phyloP scores from a whole-genome alignment of 1,140 invertebrate species.

The Drosophila aff. region DNA sequence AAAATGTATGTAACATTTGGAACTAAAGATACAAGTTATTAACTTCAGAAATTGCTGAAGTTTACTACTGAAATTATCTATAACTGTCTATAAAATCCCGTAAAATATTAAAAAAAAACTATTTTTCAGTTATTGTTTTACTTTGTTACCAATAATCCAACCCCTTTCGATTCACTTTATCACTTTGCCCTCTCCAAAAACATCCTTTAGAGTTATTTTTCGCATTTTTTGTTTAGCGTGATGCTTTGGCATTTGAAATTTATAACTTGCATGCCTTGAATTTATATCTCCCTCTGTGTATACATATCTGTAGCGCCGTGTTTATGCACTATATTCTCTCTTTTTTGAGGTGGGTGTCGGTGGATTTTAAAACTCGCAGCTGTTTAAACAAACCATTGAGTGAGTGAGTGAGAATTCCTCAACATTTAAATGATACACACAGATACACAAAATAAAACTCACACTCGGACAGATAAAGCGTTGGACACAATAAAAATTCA shows the following conservation, averaged over 20 bases:
- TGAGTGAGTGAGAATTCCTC: slow-evolving; percentile 38
- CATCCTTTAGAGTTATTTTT: slow-evolving; percentile 16
- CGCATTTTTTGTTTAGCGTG: slow-evolving; percentile 53
- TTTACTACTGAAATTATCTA: too few relatives aligned
- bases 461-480: slow-evolving; percentile 13
- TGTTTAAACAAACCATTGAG: slow-evolving; percentile 66
- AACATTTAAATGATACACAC: slow-evolving; percentile 37
- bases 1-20: fast-evolving
- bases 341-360: slow-evolving; percentile 29
- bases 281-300: slow-evolving; percentile 33
- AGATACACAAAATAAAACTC: slow-evolving; percentile 4
- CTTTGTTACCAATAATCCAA: neutral
- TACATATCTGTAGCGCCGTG: slow-evolving; percentile 52
- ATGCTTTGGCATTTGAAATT: slow-evolving; percentile 74
- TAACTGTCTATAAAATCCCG: too few relatives aligned
- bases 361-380: slow-evolving; percentile 49
- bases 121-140: neutral
- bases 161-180: neutral
- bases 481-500: slow-evolving; percentile 66
- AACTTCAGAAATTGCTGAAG: too few relatives aligned
- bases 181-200: neutral
- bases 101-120: neutral
- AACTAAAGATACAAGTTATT: neutral
- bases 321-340: slow-evolving; percentile 41
- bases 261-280: slow-evolving; percentile 46